A percentile compares a stretch with the other conserved stretches of the same genome.
These are phyloP conservation scores for Girardia tigrina DNA, from an alignment of 2,888 invertebrate species.

Conservation along the genomic window DNA sequence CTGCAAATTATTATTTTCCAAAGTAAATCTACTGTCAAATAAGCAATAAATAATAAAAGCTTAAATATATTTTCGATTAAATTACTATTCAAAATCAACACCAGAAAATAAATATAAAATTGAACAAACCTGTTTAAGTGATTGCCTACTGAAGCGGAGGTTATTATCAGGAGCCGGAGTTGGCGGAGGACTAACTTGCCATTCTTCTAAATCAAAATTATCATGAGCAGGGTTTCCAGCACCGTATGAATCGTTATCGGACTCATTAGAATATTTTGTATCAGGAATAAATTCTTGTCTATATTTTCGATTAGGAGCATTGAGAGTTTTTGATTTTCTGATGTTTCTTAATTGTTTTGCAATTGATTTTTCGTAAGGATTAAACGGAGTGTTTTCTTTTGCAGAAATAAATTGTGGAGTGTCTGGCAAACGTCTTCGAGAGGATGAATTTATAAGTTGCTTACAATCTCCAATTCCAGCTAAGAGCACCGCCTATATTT, in stretches of 20 bases:
- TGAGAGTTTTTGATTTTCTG: background rate
- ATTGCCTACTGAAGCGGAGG: background rate
- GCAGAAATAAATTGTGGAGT: background rate
- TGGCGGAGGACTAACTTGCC: background rate
- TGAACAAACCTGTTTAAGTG: background rate
- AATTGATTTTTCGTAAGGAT: constrained; percentile 14
- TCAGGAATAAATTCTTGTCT: background rate
- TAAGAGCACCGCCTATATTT: background rate
- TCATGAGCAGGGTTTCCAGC: background rate
- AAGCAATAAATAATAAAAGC: background rate
- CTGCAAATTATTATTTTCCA: background rate
- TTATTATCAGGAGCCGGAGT: background rate
- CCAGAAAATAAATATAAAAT: too few species aligned
- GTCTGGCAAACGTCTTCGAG: background rate
- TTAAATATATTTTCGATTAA: background rate
- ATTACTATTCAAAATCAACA: too few species aligned
- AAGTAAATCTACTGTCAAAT: background rate
- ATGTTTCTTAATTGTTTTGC: constrained; percentile 1
- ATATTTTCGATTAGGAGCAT: background rate
- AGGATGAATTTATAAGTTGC: background rate
- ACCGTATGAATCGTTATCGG: background rate
- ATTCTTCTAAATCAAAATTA: background rate
- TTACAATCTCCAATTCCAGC: constrained; percentile 13
- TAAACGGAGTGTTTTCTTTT: background rate
- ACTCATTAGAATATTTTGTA: background rate